Base-by-base conservation (phyloP, 2,113 vertebrate genomes). In the Psilopogon haemacephalus region DNA sequence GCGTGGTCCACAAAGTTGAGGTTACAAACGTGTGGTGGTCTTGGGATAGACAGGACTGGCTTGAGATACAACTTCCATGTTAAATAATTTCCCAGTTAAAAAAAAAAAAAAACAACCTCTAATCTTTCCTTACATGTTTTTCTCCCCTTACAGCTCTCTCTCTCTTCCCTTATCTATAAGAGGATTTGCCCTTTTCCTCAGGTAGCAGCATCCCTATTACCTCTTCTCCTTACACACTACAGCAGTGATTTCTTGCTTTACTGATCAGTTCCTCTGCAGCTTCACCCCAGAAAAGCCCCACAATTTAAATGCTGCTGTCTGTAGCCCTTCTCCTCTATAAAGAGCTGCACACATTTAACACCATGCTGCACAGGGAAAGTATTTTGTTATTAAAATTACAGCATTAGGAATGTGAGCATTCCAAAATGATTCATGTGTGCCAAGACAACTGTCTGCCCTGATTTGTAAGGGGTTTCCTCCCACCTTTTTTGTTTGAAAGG, bases 151-250 rank as follows among this genome's bases (percentile, higher is more conserved):
- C 77, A 87, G 64, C 64, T 79, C 91, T 81, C 84, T 81, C 84
- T 88, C 84, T 88, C 91, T 80, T 83, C 77, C 44, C 88, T 97
- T 96, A 97, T 97, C 96, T 92, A 46, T 42, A 64, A 82, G 48
- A 74, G 58, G 79, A 84, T 73, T 94, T 94, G 86, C 85, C 88
- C 91, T 92, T 91, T 88, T 84, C 82, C 84, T 94, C 87, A 91
- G 93, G 92, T 94, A 94, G 92, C 80, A 94, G 64, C 78, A 56
- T 95, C 88, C 94, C 86, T 70, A 94, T 92, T 95, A 93, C 89
- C 86, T 93, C 87, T 56, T 83, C 86, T 82, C 81, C 64, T 87
- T n/a, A 35, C 59, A 48, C 24, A 5, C 87, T 18, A 4, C 33
- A 87, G 80, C 72, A 64, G 82, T 33, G 84, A 94, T 92, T 95